Percentiles rank a stretch among this genome's conserved stretches.
These are phyloP conservation scores for Balearica regulorum DNA, from an alignment of 2,797 vertebrate species.

Conservation along the genomic window DNA sequence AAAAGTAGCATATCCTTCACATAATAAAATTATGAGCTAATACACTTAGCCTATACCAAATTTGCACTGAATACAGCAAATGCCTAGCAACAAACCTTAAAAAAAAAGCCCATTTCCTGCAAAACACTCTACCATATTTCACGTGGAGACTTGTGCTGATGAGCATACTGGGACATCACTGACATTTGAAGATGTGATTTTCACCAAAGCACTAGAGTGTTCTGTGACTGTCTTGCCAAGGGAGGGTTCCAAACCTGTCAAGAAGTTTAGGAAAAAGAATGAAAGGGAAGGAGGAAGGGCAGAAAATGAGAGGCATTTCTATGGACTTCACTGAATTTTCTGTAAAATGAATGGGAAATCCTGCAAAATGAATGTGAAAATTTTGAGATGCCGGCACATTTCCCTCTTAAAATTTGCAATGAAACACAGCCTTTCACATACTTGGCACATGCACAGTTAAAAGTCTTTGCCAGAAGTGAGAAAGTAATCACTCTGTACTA, in stretches of 20 bases:
- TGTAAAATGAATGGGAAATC: neutral
- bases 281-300: neutral
- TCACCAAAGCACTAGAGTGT: neutral
- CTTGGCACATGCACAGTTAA: neutral
- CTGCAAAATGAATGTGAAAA: neutral
- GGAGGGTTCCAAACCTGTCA: neutral
- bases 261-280: neutral
- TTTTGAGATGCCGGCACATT: neutral
- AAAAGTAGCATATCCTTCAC: neutral
- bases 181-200: neutral
- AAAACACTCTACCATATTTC: neutral
- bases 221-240: neutral
- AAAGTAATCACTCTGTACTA: neutral
- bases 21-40: neutral
- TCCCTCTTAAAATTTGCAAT: neutral
- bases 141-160: neutral
- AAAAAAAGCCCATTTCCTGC: neutral
- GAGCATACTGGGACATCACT: neutral
- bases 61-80: neutral
- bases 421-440: neutral
- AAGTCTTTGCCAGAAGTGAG: neutral
- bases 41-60: neutral
- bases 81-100: neutral
- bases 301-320: neutral
- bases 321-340: neutral